Evolutionary conservation across 2,113 vertebrate species (phyloP).

Genomic region (Leucopternis melanops): DNA sequence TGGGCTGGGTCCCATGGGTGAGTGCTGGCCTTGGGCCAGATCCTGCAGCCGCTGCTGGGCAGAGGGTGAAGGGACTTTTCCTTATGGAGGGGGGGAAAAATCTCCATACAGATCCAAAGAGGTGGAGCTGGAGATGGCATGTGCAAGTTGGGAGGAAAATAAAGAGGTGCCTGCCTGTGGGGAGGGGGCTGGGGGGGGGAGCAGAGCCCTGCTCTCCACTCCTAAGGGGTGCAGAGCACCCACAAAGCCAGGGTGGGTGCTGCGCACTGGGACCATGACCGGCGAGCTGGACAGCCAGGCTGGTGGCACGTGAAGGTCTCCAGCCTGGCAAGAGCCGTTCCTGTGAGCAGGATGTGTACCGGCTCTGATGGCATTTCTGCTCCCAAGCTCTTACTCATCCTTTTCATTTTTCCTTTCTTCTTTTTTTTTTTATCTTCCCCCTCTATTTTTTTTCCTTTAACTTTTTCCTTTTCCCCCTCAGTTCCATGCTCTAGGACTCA

Average conservation of each 20-base stretch:
- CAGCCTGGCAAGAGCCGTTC: neutral
- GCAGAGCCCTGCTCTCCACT: neutral
- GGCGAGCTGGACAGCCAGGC: fast-evolving
- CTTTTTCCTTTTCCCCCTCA: neutral
- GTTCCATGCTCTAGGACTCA: neutral
- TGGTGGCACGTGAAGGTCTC: neutral
- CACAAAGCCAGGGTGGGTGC: neutral
- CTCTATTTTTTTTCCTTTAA: too few species aligned
- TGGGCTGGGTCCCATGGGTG: neutral
- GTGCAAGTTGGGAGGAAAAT: too few species aligned
- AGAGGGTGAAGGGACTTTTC: neutral
- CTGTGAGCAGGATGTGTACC: fast-evolving
- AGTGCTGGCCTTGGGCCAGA: neutral
- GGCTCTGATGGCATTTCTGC: neutral
- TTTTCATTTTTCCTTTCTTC: neutral
- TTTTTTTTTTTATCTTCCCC: neutral
- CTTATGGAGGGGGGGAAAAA: neutral
- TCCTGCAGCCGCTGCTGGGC: neutral
- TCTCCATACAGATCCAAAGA: neutral
- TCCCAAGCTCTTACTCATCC: neutral
- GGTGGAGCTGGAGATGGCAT: neutral
- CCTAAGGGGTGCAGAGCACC: neutral
- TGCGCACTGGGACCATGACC: fast-evolving
- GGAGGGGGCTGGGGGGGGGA: neutral
- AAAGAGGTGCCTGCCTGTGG: neutral